These are phyloP conservation scores for Conus ventricosus DNA, from an alignment of 1,140 invertebrate species.

Conservation along the genomic window DNA sequence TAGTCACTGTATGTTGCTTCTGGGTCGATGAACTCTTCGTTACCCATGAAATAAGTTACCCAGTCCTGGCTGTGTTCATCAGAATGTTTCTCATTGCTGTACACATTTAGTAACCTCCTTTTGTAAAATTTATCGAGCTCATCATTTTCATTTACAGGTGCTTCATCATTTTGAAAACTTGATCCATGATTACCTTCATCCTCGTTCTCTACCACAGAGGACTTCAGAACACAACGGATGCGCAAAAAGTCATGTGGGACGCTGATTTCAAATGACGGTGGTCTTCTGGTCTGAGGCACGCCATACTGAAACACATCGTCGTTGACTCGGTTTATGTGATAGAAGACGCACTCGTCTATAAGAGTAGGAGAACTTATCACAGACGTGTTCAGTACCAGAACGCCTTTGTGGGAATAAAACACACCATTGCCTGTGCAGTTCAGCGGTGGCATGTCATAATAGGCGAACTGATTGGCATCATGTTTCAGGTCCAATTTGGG, in stretches of 20 bases:
- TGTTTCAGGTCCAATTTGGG: slow-evolving; percentile 53
- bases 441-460: slow-evolving; percentile 49
- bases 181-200: not conserved
- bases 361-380: slow-evolving; percentile 32
- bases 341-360: slow-evolving; percentile 49
- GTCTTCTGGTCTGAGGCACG: slow-evolving; percentile 41
- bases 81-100: not conserved
- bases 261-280: slow-evolving; percentile 50
- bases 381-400: slow-evolving; percentile 50
- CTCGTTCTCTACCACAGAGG: slow-evolving; percentile 37
- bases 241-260: slow-evolving; percentile 59
- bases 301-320: slow-evolving; percentile 55
- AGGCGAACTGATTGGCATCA: slow-evolving; percentile 58
- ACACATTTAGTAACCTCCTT: not conserved
- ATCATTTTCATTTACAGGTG: slow-evolving; percentile 19
- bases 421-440: slow-evolving; percentile 51
- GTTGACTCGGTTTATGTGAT: slow-evolving; percentile 51
- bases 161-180: not conserved
- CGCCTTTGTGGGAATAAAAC: slow-evolving; percentile 55
- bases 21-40: slow-evolving; percentile 10
- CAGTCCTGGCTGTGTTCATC: slow-evolving; percentile 7
- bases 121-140: not conserved
- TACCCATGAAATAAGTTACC: not conserved
- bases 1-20: slow-evolving; percentile 52
- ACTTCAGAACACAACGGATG: slow-evolving; percentile 55